Evolutionary conservation across 2,888 invertebrate genomes (phyloP), one percentile per base, ranked within the genome.

Genomic region (Drosophila peninsularis): DNA sequence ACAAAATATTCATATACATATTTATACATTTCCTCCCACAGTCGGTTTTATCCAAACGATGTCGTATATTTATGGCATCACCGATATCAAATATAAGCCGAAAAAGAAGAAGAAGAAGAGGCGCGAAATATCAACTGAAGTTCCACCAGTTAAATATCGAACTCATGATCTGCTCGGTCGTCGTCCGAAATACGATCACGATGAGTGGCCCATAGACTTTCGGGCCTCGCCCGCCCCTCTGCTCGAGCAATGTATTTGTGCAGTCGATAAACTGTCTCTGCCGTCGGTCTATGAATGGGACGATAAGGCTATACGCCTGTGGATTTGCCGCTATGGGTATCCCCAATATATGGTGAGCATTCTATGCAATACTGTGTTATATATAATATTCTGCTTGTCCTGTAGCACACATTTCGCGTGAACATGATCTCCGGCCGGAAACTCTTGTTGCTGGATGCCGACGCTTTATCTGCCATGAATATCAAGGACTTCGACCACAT

Each of bases 401-500:
- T 13, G 21, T 87, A 92, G 76, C 93, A 93, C 45, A 93, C 94
- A 0, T 74, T 92, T 0, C 91, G 91, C 1, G 93, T 93, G 39
- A 89, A 93, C 14, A 92, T 93, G 13, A 92, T 94, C 24, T 93
- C 93, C 0, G 92, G 93, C 21, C 90, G 93, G 0, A 90, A 93
- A 0, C 71, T 94, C 0, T 80, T 93, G 73, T 71, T 94, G 0
- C 91, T 94, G 61, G 93, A 94, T 41, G 93, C 94, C 0, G 91
- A 93, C 0, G 91, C 92, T 0, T 67, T 94, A 10, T 90, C 92
- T 0, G 81, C 90, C 4, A 93, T 94, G 60, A 94, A 94, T 57
- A 93, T 94, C 24, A 93, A 90, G 55, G 78, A 93, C 21, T 93
- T 93, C 14, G 75, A 92, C 3, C 93, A 94, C 71, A 93, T 94